Evolutionary conservation across 2,113 vertebrate genomes (phyloP).

Genomic region (Heterochromis multidens): DNA sequence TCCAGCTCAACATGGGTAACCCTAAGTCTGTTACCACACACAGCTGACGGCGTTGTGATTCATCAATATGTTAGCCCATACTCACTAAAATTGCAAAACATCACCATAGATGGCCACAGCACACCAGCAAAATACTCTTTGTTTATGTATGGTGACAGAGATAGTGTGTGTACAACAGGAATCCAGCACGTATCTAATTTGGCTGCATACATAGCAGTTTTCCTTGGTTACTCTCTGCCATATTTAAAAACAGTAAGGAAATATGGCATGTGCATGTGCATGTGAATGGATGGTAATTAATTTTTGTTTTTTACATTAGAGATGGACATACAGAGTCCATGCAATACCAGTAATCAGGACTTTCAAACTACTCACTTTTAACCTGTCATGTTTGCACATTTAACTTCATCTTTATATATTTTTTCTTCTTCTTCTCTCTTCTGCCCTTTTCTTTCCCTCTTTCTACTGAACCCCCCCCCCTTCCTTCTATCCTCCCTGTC

Average conservation of each 20-base stretch:
- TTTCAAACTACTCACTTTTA: not conserved
- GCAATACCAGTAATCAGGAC: not conserved
- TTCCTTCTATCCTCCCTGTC: not conserved
- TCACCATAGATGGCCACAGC: not conserved
- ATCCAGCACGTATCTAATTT: not conserved
- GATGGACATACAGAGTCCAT: not conserved
- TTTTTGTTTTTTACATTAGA: not conserved
- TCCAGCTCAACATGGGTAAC: not conserved
- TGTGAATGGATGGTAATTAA: not conserved
- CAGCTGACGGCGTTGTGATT: not conserved
- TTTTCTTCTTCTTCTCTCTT: not conserved
- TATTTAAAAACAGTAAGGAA: constrained; percentile 15
- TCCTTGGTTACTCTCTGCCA: not conserved
- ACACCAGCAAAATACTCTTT: not conserved
- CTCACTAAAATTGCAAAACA: not conserved
- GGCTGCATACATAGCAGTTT: not conserved
- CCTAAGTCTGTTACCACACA: not conserved
- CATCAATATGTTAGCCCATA: not conserved
- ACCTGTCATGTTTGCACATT: constrained; percentile 9
- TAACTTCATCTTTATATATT: constrained; percentile 1
- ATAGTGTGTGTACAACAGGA: not conserved
- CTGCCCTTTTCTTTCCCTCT: constrained; percentile 10
- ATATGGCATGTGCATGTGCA: not conserved
- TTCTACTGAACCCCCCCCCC: not conserved
- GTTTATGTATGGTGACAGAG: not conserved